These are phyloP conservation scores for Vanacampus margaritifer DNA, from an alignment of 2,113 vertebrate genomes.

Conservation along the genomic window DNA sequence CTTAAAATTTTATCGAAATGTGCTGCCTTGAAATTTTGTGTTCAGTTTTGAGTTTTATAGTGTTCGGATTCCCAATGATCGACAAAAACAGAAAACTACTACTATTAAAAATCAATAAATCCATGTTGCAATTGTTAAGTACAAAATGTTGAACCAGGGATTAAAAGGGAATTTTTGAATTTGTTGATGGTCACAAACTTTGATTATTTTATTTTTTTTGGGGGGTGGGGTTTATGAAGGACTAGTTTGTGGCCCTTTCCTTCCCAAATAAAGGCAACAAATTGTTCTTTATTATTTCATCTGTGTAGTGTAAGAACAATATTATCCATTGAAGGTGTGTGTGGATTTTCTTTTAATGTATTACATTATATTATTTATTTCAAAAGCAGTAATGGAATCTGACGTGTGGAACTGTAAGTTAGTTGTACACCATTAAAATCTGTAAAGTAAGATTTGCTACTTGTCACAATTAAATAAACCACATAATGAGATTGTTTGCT, in stretches of 20 bases:
- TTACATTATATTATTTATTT: background rate
- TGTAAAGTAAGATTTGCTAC: background rate
- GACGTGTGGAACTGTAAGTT: background rate
- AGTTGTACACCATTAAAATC: background rate
- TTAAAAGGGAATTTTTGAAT: too few relatives aligned
- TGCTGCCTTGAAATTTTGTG: too few relatives aligned
- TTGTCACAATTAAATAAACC: background rate
- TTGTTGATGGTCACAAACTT: background rate
- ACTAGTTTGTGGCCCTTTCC: background rate
- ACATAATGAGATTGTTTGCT: background rate
- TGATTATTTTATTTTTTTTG: background rate
- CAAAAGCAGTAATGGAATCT: background rate
- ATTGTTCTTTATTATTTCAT: too few relatives aligned
- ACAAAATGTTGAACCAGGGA: too few relatives aligned
- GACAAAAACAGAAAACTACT: background rate
- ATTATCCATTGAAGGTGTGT: too few relatives aligned
- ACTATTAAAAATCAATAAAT: background rate
- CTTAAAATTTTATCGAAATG: too few relatives aligned
- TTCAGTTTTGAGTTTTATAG: too few relatives aligned
- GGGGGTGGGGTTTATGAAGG: too few relatives aligned
- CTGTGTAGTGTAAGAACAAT: too few relatives aligned
- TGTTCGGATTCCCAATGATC: background rate
- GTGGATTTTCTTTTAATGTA: too few relatives aligned
- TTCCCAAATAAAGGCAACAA: background rate
- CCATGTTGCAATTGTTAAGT: background rate